Conservation (phyloP, 2,797 vertebrate genomes). For the Tympanoctomys barrerae region DNA sequence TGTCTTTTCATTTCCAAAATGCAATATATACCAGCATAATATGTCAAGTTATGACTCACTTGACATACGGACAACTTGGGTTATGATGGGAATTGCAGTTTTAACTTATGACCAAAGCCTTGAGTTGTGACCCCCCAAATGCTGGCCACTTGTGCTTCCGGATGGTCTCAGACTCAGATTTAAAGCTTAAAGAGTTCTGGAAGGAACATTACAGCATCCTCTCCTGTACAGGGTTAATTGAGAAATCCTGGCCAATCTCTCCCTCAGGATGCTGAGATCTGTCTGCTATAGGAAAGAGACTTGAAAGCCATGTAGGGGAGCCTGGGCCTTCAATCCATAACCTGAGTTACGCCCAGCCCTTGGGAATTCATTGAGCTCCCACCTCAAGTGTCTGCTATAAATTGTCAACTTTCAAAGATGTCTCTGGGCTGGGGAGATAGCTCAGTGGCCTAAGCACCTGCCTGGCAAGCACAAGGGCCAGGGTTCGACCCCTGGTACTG, state of each 20-base stretch:
- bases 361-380: too few species aligned
- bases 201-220: neutral
- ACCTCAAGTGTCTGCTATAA: neutral
- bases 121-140: neutral
- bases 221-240: neutral
- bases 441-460: neutral
- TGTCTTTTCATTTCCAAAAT: slow-evolving; percentile 1
- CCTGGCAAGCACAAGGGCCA: too few species aligned
- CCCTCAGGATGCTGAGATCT: neutral
- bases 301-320: too few species aligned
- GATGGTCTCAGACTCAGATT: neutral
- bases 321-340: too few species aligned
- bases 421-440: neutral
- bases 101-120: neutral
- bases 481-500: too few species aligned
- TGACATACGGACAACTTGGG: neutral
- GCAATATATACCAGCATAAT: neutral
- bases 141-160: neutral
- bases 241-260: neutral
- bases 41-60: neutral
- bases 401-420: slow-evolving; percentile 1
- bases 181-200: neutral
- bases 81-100: neutral
- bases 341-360: too few species aligned
- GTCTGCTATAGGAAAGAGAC: neutral